Evolutionary conservation across 1,140 invertebrate genomes (phyloP), one percentile per base, ranked within the genome.

Genomic region (Dinothrombium tinctorium): DNA sequence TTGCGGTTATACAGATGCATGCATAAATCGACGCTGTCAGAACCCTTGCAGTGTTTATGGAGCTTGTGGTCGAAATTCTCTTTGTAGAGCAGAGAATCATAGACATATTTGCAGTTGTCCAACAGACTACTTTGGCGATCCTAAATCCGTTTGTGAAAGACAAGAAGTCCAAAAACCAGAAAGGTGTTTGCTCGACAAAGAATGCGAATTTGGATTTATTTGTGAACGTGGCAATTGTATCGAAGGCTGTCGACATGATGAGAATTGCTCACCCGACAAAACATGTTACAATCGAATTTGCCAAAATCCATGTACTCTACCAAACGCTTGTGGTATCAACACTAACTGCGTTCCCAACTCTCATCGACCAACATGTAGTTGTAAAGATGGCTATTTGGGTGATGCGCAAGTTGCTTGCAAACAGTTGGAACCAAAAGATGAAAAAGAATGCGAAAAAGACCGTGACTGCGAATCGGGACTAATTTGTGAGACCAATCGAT

Each of bases 1-100:
- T 62, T 89, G 83, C 65, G 71, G 78, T 46, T 73, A 74, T 61
- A 78, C 84, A 60, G 78, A 80, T 65, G 76, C 78, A 55, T 89
- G 83, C 67, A 71, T 82, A 59, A 74, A 76, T 61, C 53, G 66
- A 69, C 73, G 69, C 50, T 89, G 81, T 55, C 66, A 70, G 41
- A 73, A 71, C 45, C 74, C 79, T 1, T 86, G 77, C 56, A 59
- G 66, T 24, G 65, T 70, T 15, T 76, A 76, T 12, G 73, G 74
- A 33, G 66, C 49, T 42, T 82, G 78, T 55, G 76, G 76, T 3
- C 58, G 66, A 24, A 71, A 75, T 53, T 72, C 76, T 2, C 69
- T 77, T 47, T 83, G 79, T 52, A 62, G 64, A 37, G 69, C 78
- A 3, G 68, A 73, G 11, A 72, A 73, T 48, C 76, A 80, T 52